Evolutionary conservation across 2,888 invertebrate genomes (phyloP).

Genomic region (Timema podura): DNA sequence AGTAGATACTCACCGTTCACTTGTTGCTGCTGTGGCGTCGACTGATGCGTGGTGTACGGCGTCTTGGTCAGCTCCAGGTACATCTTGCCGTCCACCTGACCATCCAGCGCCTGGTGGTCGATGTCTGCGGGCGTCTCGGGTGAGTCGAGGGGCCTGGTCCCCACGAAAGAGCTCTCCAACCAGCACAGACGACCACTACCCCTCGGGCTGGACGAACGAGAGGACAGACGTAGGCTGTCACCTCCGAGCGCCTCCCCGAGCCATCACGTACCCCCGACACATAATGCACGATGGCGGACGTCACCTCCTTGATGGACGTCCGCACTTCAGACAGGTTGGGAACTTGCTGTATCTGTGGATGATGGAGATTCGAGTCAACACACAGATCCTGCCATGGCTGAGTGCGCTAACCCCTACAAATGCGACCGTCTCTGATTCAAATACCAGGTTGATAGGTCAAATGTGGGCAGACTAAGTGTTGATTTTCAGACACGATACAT

Average conservation of each 20-base stretch:
- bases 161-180: slow-evolving; percentile 90
- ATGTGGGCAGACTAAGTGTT: too few relatives aligned
- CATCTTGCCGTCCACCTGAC: slow-evolving; percentile 14
- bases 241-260: slow-evolving; percentile 31
- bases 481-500: too few relatives aligned
- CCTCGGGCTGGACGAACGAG: slow-evolving; percentile 42
- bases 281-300: slow-evolving; percentile 89
- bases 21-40: slow-evolving; percentile 25
- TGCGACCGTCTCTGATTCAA: too few relatives aligned
- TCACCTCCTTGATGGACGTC: slow-evolving; percentile 86
- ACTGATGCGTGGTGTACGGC: slow-evolving; percentile 26
- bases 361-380: too few relatives aligned
- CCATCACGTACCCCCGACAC: slow-evolving; percentile 56
- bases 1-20: slow-evolving; percentile 34
- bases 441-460: too few relatives aligned
- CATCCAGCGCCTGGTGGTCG: slow-evolving; percentile 24
- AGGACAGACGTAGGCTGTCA: slow-evolving; percentile 32
- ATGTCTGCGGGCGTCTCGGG: slow-evolving; percentile 69
- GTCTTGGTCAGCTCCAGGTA: slow-evolving; percentile 35
- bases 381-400: too few relatives aligned
- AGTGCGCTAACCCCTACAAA: too few relatives aligned
- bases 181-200: slow-evolving; percentile 74
- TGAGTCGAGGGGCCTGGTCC: slow-evolving; percentile 78
- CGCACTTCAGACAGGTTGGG: slow-evolving; percentile 63
- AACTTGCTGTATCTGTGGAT: slow-evolving; percentile 36